A percentile compares a stretch with the other conserved stretches of the same genome.
These are phyloP conservation scores for Tetropium fuscum DNA, from an alignment of 2,888 invertebrate genomes.

Conservation along the genomic window DNA sequence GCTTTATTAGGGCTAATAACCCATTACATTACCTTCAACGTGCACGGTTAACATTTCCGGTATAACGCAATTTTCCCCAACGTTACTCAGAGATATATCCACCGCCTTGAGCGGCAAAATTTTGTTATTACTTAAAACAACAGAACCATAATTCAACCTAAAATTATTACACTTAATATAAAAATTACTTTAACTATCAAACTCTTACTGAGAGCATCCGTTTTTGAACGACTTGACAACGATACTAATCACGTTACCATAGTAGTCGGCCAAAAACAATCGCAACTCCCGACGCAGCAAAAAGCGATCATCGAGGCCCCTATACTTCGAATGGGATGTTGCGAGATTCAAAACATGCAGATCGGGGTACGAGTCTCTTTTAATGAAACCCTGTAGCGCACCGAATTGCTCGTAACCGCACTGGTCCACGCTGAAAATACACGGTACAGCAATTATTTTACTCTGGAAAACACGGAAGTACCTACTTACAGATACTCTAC, in stretches of 20 bases:
- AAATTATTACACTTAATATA: too few species aligned
- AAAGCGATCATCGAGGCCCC: constrained; percentile 51
- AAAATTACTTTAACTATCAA: too few species aligned
- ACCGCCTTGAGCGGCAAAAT: constrained; percentile 60
- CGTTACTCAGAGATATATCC: constrained; percentile 67
- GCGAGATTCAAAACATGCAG: constrained; percentile 67
- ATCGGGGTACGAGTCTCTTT: constrained; percentile 65
- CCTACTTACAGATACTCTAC: constrained; percentile 69
- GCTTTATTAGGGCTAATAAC: too few species aligned
- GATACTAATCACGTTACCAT: constrained; percentile 72
- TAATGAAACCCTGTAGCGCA: constrained; percentile 70
- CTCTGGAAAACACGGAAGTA: too few species aligned
- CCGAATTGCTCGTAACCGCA: constrained; percentile 75
- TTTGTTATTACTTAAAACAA: constrained; percentile 66
- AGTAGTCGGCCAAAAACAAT: constrained; percentile 62
- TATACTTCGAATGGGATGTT: constrained; percentile 59
- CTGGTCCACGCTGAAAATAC: constrained; percentile 57
- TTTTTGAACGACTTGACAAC: constrained; percentile 68
- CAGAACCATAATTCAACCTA: constrained; percentile 68
- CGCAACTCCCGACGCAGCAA: constrained; percentile 50
- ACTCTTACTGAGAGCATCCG: constrained; percentile 71
- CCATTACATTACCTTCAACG: constrained; percentile 66
- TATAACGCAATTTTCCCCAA: constrained; percentile 65
- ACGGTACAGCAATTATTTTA: too few species aligned
- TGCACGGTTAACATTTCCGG: constrained; percentile 68